Evolutionary conservation across 2,113 vertebrate species (phyloP).

Genomic region (Elephantulus edwardii): DNA sequence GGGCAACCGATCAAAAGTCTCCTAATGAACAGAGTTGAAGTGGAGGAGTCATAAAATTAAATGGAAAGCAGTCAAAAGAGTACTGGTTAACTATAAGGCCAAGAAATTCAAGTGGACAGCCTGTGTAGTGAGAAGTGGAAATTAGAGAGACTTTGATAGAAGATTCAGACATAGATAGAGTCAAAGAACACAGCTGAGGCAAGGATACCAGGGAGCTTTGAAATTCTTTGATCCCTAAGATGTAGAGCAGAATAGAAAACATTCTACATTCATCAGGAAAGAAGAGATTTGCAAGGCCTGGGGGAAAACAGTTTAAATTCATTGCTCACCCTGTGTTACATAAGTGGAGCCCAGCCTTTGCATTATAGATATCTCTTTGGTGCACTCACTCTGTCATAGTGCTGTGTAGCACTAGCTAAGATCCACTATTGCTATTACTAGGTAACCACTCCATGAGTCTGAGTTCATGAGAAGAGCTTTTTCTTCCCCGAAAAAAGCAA

Average conservation of each 20-base stretch:
- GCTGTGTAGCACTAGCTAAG: constrained; percentile 20
- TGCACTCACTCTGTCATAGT: not conserved
- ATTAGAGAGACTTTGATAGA: constrained; percentile 45
- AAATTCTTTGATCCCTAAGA: constrained; percentile 55
- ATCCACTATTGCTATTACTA: constrained; percentile 71
- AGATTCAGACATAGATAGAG: constrained; percentile 37
- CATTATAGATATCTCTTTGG: constrained; percentile 49
- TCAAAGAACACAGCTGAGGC: constrained; percentile 13
- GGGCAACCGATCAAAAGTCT: not conserved
- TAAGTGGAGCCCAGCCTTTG: not conserved
- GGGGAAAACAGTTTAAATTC: constrained; percentile 48
- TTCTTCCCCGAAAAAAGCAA: not conserved
- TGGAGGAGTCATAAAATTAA: not conserved
- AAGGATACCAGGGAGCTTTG: constrained; percentile 22
- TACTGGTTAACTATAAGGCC: not conserved
- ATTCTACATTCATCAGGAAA: constrained; percentile 33
- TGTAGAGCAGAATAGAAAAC: constrained; percentile 19
- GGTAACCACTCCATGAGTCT: constrained; percentile 56
- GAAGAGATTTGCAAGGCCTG: constrained; percentile 26
- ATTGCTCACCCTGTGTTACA: not conserved
- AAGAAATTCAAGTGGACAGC: not conserved
- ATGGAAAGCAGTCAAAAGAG: not conserved
- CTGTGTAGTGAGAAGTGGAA: constrained; percentile 44
- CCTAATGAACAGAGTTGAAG: not conserved
- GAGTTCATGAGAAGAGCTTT: constrained; percentile 44